These are phyloP conservation scores for Micrastur ruficollis DNA, from an alignment of 2,797 vertebrate genomes.

Conservation along the genomic window DNA sequence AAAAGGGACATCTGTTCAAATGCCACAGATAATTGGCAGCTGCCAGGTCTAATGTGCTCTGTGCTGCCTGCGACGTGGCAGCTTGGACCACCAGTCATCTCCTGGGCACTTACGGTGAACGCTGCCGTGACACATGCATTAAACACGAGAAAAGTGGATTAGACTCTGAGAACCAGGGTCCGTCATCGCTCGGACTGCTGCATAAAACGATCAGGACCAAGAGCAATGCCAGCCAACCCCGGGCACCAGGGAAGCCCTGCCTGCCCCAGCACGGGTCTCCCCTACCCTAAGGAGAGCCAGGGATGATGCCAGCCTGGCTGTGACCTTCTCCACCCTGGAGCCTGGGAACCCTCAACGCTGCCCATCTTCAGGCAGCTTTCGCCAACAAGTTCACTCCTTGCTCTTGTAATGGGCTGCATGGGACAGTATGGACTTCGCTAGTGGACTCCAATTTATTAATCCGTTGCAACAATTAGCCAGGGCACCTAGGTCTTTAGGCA, in stretches of 20 bases:
- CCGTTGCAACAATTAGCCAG: conserved; percentile 67
- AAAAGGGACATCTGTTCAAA: background rate
- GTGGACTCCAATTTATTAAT: conserved; percentile 60
- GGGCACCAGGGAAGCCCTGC: background rate
- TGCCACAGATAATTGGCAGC: background rate
- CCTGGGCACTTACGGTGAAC: background rate
- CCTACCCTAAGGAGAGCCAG: background rate
- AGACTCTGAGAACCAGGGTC: background rate
- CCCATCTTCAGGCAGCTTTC: background rate
- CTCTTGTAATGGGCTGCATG: conserved; percentile 16
- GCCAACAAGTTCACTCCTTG: background rate
- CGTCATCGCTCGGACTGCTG: background rate
- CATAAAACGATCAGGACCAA: background rate
- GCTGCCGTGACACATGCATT: background rate
- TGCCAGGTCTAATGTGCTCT: background rate
- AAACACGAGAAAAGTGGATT: background rate
- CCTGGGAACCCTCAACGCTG: background rate
- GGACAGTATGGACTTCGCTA: background rate
- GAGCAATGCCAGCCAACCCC: background rate
- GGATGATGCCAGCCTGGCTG: background rate
- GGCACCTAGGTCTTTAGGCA: background rate
- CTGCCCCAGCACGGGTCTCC: background rate
- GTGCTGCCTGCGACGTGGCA: background rate
- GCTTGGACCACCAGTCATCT: background rate
- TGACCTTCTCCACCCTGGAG: background rate